Evolutionary conservation across 2,797 vertebrate species (phyloP), one percentile per base, ranked within the genome.

Genomic region (Bryconaethiops microstoma): DNA sequence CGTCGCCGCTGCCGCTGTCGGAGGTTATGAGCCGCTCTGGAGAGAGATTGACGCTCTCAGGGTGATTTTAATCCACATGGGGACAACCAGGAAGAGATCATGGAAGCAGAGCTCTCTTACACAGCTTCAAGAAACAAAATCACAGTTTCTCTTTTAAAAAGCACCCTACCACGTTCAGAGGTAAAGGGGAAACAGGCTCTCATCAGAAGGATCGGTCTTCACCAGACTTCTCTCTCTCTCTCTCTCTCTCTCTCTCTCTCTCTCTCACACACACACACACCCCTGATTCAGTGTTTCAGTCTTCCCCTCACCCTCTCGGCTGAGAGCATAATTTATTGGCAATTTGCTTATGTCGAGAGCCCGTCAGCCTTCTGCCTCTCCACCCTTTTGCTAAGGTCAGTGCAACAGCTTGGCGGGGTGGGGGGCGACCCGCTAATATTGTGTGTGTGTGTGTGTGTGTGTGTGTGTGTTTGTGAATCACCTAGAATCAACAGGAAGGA

Each of bases 321-420:
- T 73, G 78, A 76, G 76, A 87, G 81, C 55, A 84, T 87, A 86
- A 86, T 83, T 88, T 88, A 87, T 82, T 85, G 84, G 72, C 84
- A 85, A 85, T 85, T 85, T 85, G 86, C 78, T 86, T 84, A 83
- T 85, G 82, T 86, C 78, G 79, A 74, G 50, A 83, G 79, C 75
- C 72, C 82, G 80, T 80, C 79, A 85, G 76, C 78, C 84, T 25
- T 60, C 54, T 77, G 57, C 82, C 70, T 77, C 74, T 75, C 69
- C 77, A 45, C 71, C 80, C 80, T 85, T 45, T 72, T 45, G 60
- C 72, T 70, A 68, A 80, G 79, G 82, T 81, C 84, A 86, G 67
- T 79, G 77, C 77, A 86, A 84, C 73, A 73, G 35, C 76, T 79
- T 35, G 35, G 35, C 3, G 35, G 71, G 25, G 69, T 65, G 40